These are phyloP conservation scores for Zoanthus solanderi DNA, from an alignment of 92 coral and sea anemone genomes.

Conservation along the genomic window DNA sequence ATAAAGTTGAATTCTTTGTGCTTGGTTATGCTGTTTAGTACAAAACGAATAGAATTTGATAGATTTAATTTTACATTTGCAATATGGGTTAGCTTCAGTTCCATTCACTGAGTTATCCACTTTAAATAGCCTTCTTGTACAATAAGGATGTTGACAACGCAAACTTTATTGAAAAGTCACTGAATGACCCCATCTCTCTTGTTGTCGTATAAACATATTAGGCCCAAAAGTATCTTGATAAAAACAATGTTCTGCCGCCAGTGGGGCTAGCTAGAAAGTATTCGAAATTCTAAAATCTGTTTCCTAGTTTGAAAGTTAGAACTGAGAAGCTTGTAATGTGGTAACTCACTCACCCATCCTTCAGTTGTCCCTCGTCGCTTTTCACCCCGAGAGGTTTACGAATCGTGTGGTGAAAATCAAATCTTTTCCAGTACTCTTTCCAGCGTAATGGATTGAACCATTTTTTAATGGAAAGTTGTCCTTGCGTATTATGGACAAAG, in stretches of 20 bases:
- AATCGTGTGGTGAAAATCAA: constrained; percentile 13
- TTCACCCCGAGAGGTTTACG: constrained; percentile 35
- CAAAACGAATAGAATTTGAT: not conserved
- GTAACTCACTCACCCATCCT: constrained; percentile 17
- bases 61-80: not conserved
- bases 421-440: constrained; percentile 33
- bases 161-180: not conserved
- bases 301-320: not conserved
- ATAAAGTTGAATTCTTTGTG: no score
- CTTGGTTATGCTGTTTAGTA: not conserved
- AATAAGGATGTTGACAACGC: not conserved
- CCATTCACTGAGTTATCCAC: not conserved
- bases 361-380: constrained; percentile 36
- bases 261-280: not conserved
- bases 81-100: not conserved
- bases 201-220: not conserved
- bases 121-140: not conserved
- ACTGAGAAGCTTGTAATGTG: not conserved
- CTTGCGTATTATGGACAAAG: constrained; percentile 2
- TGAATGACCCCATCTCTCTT: not conserved
- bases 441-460: constrained; percentile 41
- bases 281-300: not conserved
- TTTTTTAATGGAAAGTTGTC: not conserved
- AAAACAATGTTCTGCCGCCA: not conserved
- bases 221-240: not conserved